Evolutionary conservation across 2,113 vertebrate genomes (phyloP).

Genomic region (Channa maculata): DNA sequence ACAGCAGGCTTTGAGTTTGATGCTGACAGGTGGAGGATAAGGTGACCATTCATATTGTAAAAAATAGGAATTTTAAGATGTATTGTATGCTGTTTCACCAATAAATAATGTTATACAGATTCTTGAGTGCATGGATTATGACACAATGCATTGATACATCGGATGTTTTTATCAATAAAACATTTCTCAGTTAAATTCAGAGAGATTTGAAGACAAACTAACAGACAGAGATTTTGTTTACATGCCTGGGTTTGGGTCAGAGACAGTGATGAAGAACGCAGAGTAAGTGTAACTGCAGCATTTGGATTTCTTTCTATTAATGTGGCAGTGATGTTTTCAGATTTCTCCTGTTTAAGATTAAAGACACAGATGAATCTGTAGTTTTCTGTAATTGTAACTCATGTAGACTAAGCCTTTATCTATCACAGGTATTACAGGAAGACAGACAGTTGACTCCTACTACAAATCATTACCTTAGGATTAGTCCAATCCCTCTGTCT

Average conservation of each 20-base stretch:
- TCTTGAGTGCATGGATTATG: neutral
- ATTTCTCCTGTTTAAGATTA: constrained; percentile 22
- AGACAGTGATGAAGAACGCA: constrained; percentile 31
- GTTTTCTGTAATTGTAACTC: constrained; percentile 31
- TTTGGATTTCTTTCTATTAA: constrained; percentile 38
- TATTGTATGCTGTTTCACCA: constrained; percentile 17
- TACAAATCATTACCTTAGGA: constrained; percentile 61
- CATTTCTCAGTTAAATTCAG: too few species aligned
- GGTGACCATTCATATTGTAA: constrained; percentile 42
- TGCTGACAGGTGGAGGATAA: constrained; percentile 62
- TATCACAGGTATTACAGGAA: constrained; percentile 42
- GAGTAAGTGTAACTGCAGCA: constrained; percentile 60
- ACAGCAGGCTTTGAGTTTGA: constrained; percentile 38
- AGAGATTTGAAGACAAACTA: too few species aligned
- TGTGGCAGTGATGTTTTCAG: constrained; percentile 7
- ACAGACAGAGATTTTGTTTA: too few species aligned
- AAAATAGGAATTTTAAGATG: constrained; percentile 34
- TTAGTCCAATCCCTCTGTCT: constrained; percentile 70
- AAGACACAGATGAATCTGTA: neutral
- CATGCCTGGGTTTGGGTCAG: neutral
- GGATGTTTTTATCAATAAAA: too few species aligned
- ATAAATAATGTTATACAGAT: constrained; percentile 22
- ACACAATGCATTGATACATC: too few species aligned
- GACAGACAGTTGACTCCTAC: constrained; percentile 17
- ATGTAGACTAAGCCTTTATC: constrained; percentile 42